phyloP scores from a whole-genome alignment of 1,140 invertebrate species.

The Pissodes strobi region DNA sequence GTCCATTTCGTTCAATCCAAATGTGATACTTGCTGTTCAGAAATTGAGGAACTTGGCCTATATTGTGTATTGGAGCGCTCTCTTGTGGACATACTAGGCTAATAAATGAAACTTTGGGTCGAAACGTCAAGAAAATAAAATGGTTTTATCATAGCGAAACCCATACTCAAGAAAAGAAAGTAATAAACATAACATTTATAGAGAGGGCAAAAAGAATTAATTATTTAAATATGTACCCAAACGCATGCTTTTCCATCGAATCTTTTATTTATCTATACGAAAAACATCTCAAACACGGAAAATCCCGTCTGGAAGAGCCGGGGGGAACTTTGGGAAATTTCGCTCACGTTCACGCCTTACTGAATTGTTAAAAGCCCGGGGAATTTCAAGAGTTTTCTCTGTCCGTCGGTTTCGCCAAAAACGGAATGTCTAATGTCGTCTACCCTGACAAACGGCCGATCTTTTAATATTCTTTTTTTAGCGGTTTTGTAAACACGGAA shows the following conservation, averaged over 20 bases:
- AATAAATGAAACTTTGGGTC: no score
- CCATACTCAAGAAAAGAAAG: no score
- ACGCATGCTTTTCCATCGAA: background rate
- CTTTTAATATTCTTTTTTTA: slow-evolving; percentile 20
- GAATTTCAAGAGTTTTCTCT: slow-evolving; percentile 19
- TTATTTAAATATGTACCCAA: background rate
- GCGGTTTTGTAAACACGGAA: background rate
- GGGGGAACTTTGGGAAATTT: slow-evolving; percentile 13
- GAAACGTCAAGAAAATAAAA: no score
- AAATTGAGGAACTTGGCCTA: no score
- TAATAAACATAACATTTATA: no score
- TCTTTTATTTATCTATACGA: slow-evolving; percentile 5
- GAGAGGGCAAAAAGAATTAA: no score
- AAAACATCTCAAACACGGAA: background rate
- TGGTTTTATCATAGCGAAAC: no score
- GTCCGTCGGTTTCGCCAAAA: slow-evolving; percentile 11
- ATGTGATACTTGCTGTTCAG: no score
- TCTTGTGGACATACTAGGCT: no score
- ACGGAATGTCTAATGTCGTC: slow-evolving; percentile 14
- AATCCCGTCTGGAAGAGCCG: background rate
- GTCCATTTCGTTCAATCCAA: no score
- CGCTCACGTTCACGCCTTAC: slow-evolving; percentile 26
- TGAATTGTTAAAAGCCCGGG: slow-evolving; percentile 29
- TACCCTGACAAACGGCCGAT: slow-evolving; percentile 1
- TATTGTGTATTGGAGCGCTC: no score